Percentiles rank a stretch among this genome's conserved stretches.
phyloP scores from a whole-genome alignment of 2,797 vertebrate species.

The Gymnocypris eckloni region DNA sequence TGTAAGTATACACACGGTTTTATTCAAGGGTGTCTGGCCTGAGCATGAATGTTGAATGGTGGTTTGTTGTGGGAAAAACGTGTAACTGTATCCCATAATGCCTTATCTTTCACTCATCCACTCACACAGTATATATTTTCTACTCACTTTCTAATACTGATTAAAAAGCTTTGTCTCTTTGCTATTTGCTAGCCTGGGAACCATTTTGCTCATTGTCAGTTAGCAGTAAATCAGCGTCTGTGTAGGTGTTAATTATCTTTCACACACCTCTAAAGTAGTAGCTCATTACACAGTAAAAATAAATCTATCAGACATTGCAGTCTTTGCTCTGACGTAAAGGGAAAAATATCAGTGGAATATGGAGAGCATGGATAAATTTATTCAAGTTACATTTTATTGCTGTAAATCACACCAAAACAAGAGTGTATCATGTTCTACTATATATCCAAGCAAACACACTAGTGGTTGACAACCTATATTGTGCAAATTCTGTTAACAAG shows the following conservation, averaged over 20 bases:
- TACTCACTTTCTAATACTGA: constrained; percentile 53
- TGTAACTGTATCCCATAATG: background rate
- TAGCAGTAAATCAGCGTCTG: background rate
- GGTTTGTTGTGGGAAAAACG: background rate
- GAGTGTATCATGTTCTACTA: constrained; percentile 27
- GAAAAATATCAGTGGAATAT: background rate
- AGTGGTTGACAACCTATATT: constrained; percentile 30
- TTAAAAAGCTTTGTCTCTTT: constrained; percentile 35
- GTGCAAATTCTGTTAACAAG: constrained; percentile 49
- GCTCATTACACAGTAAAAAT: constrained; percentile 9
- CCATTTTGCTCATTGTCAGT: constrained; percentile 45
- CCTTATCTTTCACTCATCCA: background rate
- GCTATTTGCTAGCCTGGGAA: constrained; percentile 56
- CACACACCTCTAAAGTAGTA: constrained; percentile 30
- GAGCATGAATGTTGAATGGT: constrained; percentile 43
- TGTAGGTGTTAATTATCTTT: constrained; percentile 24
- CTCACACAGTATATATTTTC: constrained; percentile 23
- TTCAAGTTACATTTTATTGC: constrained; percentile 51
- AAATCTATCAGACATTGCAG: constrained; percentile 8
- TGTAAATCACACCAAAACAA: constrained; percentile 36
- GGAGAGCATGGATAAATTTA: constrained; percentile 4
- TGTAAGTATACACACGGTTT: background rate
- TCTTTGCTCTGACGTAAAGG: constrained; percentile 6
- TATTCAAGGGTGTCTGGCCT: constrained; percentile 49
- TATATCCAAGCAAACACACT: constrained; percentile 39